Conservation (phyloP, 2,888 invertebrate species). For the Spodoptera exigua region DNA sequence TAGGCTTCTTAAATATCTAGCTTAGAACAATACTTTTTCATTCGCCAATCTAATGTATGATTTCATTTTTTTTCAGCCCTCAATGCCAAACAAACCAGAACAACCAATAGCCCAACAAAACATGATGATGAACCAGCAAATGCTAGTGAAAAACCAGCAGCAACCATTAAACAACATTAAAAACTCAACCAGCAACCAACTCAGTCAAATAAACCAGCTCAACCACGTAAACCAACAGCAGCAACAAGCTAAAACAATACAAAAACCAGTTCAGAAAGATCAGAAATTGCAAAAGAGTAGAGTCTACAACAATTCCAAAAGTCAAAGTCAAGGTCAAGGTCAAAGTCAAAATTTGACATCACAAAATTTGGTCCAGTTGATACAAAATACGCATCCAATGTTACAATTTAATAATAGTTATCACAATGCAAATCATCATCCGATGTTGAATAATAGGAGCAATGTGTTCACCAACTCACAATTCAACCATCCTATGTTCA, state of each 20-base stretch:
- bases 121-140: constrained; percentile 69
- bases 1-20: too few species aligned
- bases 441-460: constrained; percentile 74
- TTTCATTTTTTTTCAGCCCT: constrained; percentile 65
- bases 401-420: constrained; percentile 77
- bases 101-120: constrained; percentile 58
- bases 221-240: constrained; percentile 69
- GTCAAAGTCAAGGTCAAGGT: background rate
- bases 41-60: background rate
- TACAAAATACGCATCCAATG: constrained; percentile 86
- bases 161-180: constrained; percentile 56
- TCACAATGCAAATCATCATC: constrained; percentile 84
- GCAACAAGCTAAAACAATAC: constrained; percentile 13
- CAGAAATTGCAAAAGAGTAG: constrained; percentile 73
- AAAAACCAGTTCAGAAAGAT: constrained; percentile 53
- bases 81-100: constrained; percentile 72
- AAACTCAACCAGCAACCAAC: constrained; percentile 50
- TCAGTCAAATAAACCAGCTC: constrained; percentile 33
- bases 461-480: constrained; percentile 69
- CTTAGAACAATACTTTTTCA: too few species aligned
- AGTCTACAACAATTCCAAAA: constrained; percentile 75
- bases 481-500: constrained; percentile 69
- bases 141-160: constrained; percentile 60
- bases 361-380: constrained; percentile 81
- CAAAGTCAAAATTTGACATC: constrained; percentile 65